phyloP scores from a whole-genome alignment of 1,140 invertebrate species.

The Latrodectus geometricus region DNA sequence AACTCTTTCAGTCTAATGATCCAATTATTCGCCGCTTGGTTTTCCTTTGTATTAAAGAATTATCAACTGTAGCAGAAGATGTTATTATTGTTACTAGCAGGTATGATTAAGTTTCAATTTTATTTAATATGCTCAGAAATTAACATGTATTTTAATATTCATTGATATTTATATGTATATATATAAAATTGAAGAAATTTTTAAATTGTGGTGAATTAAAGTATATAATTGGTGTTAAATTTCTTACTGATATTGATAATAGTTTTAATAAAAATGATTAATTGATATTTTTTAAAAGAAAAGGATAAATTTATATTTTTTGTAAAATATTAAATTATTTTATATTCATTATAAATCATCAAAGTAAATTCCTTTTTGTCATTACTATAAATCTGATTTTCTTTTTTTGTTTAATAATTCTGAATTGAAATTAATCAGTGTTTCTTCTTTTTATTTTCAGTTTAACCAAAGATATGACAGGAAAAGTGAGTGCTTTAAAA shows the following conservation, averaged over 20 bases:
- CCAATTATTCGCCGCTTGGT: slow-evolving; percentile 93
- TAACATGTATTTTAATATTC: too few relatives aligned
- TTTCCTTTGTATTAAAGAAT: slow-evolving; percentile 97
- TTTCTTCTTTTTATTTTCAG: slow-evolving; percentile 74
- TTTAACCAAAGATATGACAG: slow-evolving; percentile 99
- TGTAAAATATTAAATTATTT: not conserved
- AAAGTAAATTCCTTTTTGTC: not conserved
- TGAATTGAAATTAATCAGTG: not conserved
- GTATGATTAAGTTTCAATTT: slow-evolving; percentile 3
- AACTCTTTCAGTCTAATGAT: slow-evolving; percentile 97
- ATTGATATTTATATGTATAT: too few relatives aligned
- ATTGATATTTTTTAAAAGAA: not conserved
- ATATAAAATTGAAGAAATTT: too few relatives aligned
- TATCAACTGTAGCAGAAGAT: slow-evolving; percentile 95
- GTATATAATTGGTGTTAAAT: too few relatives aligned
- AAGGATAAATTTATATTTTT: not conserved
- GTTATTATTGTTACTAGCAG: slow-evolving; percentile 94
- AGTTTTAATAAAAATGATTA: not conserved
- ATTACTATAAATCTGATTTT: not conserved
- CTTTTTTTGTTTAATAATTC: not conserved
- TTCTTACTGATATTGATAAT: too few relatives aligned
- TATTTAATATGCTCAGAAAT: not conserved
- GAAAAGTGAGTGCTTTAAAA: slow-evolving; percentile 78
- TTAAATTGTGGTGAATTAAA: too few relatives aligned
- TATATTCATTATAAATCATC: not conserved